Percentiles rank a stretch among this genome's conserved stretches.
These are phyloP conservation scores for Alouatta palliata DNA, from an alignment of 2,113 vertebrate species.

Conservation along the genomic window DNA sequence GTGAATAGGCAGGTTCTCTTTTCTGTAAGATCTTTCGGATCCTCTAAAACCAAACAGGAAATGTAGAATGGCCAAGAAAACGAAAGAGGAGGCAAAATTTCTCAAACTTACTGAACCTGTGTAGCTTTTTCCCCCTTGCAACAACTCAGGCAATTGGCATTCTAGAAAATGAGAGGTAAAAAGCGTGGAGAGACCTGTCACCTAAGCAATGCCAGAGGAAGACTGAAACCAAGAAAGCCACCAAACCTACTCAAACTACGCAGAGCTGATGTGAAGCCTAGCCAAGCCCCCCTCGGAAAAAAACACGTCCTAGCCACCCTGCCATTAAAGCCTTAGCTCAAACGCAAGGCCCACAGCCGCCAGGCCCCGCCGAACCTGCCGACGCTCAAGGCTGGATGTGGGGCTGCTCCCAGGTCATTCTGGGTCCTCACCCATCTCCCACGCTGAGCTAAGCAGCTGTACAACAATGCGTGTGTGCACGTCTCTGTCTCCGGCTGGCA, in stretches of 20 bases:
- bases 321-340: neutral
- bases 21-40: neutral
- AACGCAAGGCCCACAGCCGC: fast-evolving
- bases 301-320: neutral
- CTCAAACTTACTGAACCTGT: neutral
- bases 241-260: neutral
- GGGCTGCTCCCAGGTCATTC: no score
- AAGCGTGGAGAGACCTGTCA: fast-evolving
- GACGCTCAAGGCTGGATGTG: no score
- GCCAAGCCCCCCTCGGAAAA: neutral
- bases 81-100: neutral
- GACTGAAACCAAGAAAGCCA: neutral
- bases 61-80: neutral
- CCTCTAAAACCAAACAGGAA: neutral
- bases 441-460: neutral
- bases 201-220: fast-evolving
- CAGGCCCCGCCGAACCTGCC: fast-evolving
- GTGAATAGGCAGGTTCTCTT: neutral
- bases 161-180: neutral
- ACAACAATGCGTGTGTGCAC: fast-evolving
- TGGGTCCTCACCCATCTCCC: neutral
- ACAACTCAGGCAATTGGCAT: no score
- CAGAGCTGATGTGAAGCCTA: neutral
- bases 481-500: fast-evolving
- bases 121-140: fast-evolving